Base-by-base conservation (phyloP, 2,888 invertebrate genomes). In the Enchytraeus crypticus region DNA sequence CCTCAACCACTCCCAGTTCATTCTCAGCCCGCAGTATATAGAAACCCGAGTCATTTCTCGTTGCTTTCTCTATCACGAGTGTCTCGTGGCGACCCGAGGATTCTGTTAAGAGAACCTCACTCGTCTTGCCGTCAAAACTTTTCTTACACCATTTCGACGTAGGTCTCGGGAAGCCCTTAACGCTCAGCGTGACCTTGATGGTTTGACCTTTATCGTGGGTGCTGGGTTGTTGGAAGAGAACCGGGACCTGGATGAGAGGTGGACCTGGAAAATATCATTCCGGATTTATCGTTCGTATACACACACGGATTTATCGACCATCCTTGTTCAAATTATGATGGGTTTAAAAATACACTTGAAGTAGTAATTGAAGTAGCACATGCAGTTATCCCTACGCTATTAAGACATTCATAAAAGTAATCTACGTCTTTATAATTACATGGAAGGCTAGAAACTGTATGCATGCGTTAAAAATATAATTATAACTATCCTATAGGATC, bases 1-100 rank as follows among this genome's bases (percentile, higher is more conserved):
- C 49, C 49, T 56, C 56, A 45, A 27, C 45, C 18, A 45, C 45
- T 23, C 56, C 56, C 3, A 56, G 34, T 45, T 56, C 56, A 26
- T 56, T 56, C 23, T 45, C 56, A n/a, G 56, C 56, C 43, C 26
- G 23, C 5, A 56, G 43, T 27, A 38, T 11, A 23, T 47, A 47
- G 49, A 21, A 47, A 11, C 49, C 49, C 18, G 49, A 11, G 49
- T 47, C 49, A 8, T 23, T 11, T 23, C 21, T 5, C 26, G 49
- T 18, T 23, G 49, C 49, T 8, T 23, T 23, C 49, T 47, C 49
- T 11, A 47, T 47, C 5, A 47, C 26, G 5, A 47, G 49, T 8
- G 49, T 47, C 49, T 47, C 49, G 49, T 47, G 49, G 8, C 49
- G 18, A 5, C 21, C 49, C 18, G 49, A 47, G 5, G 49, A 21